phyloP scores from a whole-genome alignment of 1,140 invertebrate genomes.

The Steinernema khuongi region DNA sequence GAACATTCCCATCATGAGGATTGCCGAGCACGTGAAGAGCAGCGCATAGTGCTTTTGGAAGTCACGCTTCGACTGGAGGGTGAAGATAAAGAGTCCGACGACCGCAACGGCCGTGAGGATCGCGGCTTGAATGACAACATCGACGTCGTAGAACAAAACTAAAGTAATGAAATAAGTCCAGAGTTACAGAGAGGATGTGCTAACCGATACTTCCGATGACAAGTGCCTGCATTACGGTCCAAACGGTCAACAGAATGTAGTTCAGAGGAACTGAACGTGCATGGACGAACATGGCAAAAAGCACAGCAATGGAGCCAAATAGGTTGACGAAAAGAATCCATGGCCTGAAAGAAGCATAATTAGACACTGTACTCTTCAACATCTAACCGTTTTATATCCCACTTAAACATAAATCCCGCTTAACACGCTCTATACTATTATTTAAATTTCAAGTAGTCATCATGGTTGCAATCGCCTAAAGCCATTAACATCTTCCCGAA shows the following conservation, averaged over 20 bases:
- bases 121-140: conserved; percentile 61
- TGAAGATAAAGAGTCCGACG: conserved; percentile 61
- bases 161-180: conserved; percentile 29
- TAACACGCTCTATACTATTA: too few relatives aligned
- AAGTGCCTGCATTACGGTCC: conserved; percentile 61
- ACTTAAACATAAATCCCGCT: too few relatives aligned
- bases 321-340: conserved; percentile 60
- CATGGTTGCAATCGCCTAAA: too few relatives aligned
- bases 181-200: conserved; percentile 23
- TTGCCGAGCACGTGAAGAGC: conserved; percentile 41
- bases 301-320: conserved; percentile 60
- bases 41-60: conserved; percentile 59
- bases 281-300: conserved; percentile 61
- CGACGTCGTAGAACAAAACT: conserved; percentile 62
- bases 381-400: too few relatives aligned
- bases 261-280: conserved; percentile 61
- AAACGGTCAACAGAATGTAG: conserved; percentile 61
- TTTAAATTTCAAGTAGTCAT: too few relatives aligned
- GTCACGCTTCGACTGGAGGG: conserved; percentile 62
- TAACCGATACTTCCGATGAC: conserved; percentile 61
- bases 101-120: conserved; percentile 61
- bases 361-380: background rate
- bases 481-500: background rate
- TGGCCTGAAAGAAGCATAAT: conserved; percentile 40
- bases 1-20: conserved; percentile 50